A percentile compares a stretch with the other conserved stretches of the same genome.
phyloP scores from a whole-genome alignment of 1,140 invertebrate genomes.

The Drosophila yakuba region DNA sequence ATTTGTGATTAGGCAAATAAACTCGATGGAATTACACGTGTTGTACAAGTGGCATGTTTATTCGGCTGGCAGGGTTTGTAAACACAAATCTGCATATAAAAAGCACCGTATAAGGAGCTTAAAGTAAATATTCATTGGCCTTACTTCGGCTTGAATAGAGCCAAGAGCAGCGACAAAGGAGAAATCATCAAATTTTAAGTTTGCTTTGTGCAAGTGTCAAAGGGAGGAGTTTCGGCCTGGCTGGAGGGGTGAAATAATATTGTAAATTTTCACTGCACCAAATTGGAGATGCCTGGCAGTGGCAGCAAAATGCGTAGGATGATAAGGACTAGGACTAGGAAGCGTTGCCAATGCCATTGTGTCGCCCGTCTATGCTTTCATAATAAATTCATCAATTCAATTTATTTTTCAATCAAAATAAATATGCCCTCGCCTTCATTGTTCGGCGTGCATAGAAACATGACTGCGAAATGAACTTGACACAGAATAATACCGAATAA shows the following conservation, averaged over 20 bases:
- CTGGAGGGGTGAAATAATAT: constrained; percentile 49
- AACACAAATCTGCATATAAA: constrained; percentile 57
- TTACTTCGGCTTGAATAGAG: constrained; percentile 56
- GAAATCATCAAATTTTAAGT: constrained; percentile 62
- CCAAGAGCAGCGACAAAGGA: constrained; percentile 29
- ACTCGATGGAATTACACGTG: constrained; percentile 69
- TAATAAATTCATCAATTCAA: constrained; percentile 84
- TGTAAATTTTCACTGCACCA: constrained; percentile 52
- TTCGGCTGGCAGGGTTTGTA: constrained; percentile 30
- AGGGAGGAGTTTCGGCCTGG: constrained; percentile 10
- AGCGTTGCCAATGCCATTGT: constrained; percentile 61
- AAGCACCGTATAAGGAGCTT: constrained; percentile 54
- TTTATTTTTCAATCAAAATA: constrained; percentile 84
- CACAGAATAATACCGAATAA: constrained; percentile 30
- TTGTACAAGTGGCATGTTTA: constrained; percentile 61
- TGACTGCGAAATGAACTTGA: constrained; percentile 37
- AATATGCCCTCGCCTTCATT: constrained; percentile 47
- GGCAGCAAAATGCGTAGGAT: constrained; percentile 1
- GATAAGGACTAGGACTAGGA: neutral
- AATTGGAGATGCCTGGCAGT: constrained; percentile 34
- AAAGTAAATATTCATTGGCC: constrained; percentile 78
- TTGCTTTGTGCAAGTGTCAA: constrained; percentile 54
- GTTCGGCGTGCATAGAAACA: constrained; percentile 10
- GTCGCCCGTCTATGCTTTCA: constrained; percentile 73
- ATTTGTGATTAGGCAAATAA: constrained; percentile 82